A percentile compares a stretch with the other conserved stretches of the same genome.
Conservation (phyloP, 2,888 invertebrate species). For the Cheilosia soror region DNA sequence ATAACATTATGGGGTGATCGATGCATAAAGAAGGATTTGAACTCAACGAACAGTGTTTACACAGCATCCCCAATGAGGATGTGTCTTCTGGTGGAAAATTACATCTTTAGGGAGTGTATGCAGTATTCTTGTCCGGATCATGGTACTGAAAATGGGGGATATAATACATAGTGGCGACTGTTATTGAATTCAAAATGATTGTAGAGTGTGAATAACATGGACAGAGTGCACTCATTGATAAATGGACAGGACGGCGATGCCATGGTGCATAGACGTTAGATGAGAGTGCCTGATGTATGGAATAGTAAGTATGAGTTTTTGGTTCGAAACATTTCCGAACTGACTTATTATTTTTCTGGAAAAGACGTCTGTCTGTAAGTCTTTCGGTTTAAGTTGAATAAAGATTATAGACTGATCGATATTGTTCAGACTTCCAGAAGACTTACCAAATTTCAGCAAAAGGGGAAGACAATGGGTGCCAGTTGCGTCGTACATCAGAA, state of each 20-base stretch:
- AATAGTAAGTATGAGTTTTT: too few relatives aligned
- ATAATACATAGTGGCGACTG: constrained; percentile 1
- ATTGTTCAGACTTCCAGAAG: too few relatives aligned
- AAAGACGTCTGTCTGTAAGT: too few relatives aligned
- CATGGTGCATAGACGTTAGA: too few relatives aligned
- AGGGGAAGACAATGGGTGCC: too few relatives aligned
- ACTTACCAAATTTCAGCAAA: too few relatives aligned
- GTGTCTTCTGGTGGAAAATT: constrained; percentile 50
- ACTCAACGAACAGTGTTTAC: constrained; percentile 27
- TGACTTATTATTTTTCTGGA: too few relatives aligned
- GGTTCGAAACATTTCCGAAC: too few relatives aligned
- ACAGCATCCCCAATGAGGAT: constrained; percentile 43
- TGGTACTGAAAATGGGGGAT: not conserved
- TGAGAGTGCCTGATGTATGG: too few relatives aligned
- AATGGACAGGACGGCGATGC: not conserved
- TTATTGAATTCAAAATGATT: constrained; percentile 50
- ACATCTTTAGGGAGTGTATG: constrained; percentile 30
- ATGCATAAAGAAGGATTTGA: constrained; percentile 1
- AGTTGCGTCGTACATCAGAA: too few relatives aligned
- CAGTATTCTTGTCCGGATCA: constrained; percentile 7
- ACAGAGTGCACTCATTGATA: constrained; percentile 33
- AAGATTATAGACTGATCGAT: too few relatives aligned
- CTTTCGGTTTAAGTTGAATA: too few relatives aligned
- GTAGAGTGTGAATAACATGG: constrained; percentile 12
- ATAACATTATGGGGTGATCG: not conserved